These are phyloP conservation scores for Volucella inflata DNA, from an alignment of 2,888 invertebrate species.

Conservation along the genomic window DNA sequence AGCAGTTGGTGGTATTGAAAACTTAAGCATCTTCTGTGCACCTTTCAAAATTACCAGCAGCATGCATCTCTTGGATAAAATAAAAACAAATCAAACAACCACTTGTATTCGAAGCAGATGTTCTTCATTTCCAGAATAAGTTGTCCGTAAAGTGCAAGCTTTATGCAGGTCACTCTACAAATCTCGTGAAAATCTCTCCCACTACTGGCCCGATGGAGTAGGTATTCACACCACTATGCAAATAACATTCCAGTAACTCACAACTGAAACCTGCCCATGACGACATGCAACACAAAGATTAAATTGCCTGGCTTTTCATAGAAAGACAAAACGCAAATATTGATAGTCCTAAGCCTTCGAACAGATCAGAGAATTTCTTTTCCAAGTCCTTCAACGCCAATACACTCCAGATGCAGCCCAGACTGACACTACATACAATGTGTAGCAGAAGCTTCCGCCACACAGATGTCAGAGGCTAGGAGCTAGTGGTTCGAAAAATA, in stretches of 20 bases:
- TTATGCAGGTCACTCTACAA: not conserved
- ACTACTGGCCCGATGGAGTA: not conserved
- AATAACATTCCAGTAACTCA: not conserved
- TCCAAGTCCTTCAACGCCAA: constrained; percentile 24
- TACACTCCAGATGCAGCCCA: constrained; percentile 28
- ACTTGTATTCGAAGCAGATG: not conserved
- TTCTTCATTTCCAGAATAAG: not conserved
- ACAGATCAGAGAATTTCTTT: constrained; percentile 15
- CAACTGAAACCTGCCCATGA: not conserved
- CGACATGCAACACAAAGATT: constrained; percentile 4
- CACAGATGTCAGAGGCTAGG: constrained; percentile 59
- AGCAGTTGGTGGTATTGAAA: too few species aligned
- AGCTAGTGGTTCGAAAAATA: constrained; percentile 53
- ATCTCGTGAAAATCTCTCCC: not conserved
- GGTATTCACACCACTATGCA: not conserved
- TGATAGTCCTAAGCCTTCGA: constrained; percentile 15
- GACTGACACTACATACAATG: constrained; percentile 26
- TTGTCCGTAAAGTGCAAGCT: not conserved
- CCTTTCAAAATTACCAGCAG: too few species aligned
- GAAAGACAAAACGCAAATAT: constrained; percentile 15
- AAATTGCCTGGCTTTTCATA: constrained; percentile 9
- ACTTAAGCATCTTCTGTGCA: too few species aligned
- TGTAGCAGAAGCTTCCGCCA: constrained; percentile 50
- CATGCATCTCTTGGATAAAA: too few species aligned
- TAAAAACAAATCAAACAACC: too few species aligned